These are phyloP conservation scores for Papilio protenor DNA, from an alignment of 2,888 invertebrate genomes.

Conservation along the genomic window DNA sequence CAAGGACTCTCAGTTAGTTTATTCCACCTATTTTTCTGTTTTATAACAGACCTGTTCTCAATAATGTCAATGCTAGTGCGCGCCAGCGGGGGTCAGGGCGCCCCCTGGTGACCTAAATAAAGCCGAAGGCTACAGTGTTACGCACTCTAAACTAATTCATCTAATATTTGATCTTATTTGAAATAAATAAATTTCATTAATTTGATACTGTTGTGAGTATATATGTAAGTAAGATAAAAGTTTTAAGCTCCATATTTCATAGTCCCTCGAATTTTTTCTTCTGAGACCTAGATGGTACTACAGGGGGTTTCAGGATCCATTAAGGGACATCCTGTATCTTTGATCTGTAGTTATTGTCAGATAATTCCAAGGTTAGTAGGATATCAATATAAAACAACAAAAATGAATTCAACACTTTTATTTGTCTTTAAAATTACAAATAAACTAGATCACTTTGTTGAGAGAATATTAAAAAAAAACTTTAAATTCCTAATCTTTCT, in stretches of 20 bases:
- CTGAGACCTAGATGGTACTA: no score
- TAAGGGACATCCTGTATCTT: no score
- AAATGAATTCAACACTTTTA: constrained; percentile 7
- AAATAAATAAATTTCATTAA: no score
- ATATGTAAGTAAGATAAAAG: no score
- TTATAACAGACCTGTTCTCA: neutral
- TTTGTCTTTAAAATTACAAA: constrained; percentile 13
- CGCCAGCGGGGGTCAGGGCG: constrained; percentile 9
- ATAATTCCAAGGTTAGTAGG: neutral
- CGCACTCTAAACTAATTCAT: constrained; percentile 15
- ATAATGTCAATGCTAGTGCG: neutral
- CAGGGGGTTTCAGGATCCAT: no score
- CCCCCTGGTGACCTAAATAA: constrained; percentile 8
- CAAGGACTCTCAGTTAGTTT: no score
- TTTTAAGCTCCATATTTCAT: no score
- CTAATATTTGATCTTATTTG: neutral
- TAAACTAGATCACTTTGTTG: constrained; percentile 1
- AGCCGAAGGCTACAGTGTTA: constrained; percentile 7
- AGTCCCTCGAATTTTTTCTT: no score
- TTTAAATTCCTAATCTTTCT: constrained; percentile 2
- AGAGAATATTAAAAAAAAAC: neutral
- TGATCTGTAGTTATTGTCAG: neutral
- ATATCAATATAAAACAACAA: neutral
- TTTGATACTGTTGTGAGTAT: no score
- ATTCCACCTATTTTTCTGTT: no score